Conservation (phyloP, 1,140 invertebrate species). For the Neuroterus valhalla region DNA sequence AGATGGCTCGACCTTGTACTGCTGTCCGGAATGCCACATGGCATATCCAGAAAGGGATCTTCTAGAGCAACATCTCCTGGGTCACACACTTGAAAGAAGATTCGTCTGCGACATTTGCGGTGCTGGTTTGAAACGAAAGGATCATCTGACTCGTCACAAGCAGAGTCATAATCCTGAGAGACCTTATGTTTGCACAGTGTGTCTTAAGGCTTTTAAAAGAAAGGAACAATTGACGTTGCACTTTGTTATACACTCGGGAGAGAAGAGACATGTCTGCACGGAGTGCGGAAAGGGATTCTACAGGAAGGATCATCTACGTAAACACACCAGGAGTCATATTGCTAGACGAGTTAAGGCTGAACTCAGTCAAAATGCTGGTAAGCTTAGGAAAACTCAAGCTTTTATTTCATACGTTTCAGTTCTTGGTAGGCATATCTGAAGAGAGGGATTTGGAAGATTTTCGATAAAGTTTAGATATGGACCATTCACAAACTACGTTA, state of each 20-base stretch:
- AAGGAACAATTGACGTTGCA: conserved; percentile 90
- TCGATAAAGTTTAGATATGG: too few species aligned
- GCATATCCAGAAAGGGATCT: conserved; percentile 88
- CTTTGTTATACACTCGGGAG: conserved; percentile 89
- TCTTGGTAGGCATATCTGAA: too few species aligned
- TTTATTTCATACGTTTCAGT: too few species aligned
- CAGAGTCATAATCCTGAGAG: conserved; percentile 88
- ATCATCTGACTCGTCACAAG: conserved; percentile 87
- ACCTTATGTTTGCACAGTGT: conserved; percentile 88
- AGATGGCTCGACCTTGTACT: conserved; percentile 88
- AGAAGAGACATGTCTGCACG: conserved; percentile 89
- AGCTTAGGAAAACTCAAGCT: too few species aligned
- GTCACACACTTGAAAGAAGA: conserved; percentile 85
- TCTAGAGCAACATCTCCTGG: conserved; percentile 86
- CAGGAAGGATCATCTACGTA: conserved; percentile 75
- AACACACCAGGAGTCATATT: conserved; percentile 88
- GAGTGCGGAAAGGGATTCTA: conserved; percentile 89
- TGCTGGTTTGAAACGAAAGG: conserved; percentile 87
- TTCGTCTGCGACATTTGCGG: conserved; percentile 92
- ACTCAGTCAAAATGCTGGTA: conserved; percentile 80
- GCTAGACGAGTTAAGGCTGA: conserved; percentile 88
- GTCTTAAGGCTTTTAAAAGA: conserved; percentile 88
- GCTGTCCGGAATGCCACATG: conserved; percentile 91
- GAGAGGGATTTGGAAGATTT: too few species aligned
- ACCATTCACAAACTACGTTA: too few species aligned